Evolutionary conservation across 2,113 vertebrate genomes (phyloP).

Genomic region (Amblyopsis rosae): DNA sequence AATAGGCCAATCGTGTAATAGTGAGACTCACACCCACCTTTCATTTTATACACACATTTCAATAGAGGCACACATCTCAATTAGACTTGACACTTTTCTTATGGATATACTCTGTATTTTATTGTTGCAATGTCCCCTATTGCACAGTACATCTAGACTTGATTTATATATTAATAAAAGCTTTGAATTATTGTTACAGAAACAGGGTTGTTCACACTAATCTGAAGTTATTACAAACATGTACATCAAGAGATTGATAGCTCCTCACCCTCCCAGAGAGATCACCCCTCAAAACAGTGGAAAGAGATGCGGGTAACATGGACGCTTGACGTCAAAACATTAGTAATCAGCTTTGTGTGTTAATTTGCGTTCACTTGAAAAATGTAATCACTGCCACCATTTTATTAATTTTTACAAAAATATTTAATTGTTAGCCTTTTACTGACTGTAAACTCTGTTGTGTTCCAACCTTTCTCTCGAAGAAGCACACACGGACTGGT

Average conservation of each 20-base stretch:
- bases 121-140: conserved; percentile 61
- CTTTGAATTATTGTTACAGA: conserved; percentile 33
- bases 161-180: conserved; percentile 62
- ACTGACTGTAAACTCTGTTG: conserved; percentile 4
- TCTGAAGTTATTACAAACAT: conserved; percentile 42
- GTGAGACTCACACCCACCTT: neutral
- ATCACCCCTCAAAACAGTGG: conserved; percentile 20
- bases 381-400: conserved; percentile 13
- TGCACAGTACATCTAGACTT: conserved; percentile 63
- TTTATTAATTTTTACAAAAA: conserved; percentile 37
- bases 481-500: conserved; percentile 1
- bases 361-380: conserved; percentile 7
- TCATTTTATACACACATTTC: conserved; percentile 9
- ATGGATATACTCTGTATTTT: conserved; percentile 62
- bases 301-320: conserved; percentile 21
- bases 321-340: neutral
- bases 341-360: conserved; percentile 1
- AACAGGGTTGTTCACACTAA: conserved; percentile 37
- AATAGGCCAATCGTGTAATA: neutral
- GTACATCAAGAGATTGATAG: conserved; percentile 17
- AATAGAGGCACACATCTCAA: conserved; percentile 12
- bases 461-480: conserved; percentile 9
- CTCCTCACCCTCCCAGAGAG: neutral
- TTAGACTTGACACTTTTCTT: conserved; percentile 14
- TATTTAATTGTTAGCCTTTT: conserved; percentile 5